Evolutionary conservation across 2,113 vertebrate genomes (phyloP), one percentile per base, ranked within the genome.

Genomic region (Toxotes jaculatrix): DNA sequence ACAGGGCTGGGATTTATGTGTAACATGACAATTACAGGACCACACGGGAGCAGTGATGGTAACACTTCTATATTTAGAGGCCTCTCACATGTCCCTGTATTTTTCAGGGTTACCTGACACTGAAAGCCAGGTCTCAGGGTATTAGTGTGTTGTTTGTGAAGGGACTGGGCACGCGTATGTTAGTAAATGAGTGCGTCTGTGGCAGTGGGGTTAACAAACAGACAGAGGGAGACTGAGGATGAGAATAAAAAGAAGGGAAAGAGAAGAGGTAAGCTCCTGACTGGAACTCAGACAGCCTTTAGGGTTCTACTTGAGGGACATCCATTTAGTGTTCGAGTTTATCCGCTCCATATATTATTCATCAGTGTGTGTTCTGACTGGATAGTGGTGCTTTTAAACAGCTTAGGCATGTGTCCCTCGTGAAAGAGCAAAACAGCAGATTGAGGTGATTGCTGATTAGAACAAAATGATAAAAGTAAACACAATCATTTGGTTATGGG

Each of bases 21-120:
- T 61, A 90, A 88, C 77, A 68, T 60, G 82, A 80, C 85, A 90
- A 93, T 92, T 88, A 89, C 71, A 82, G 85, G 90, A 82, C 85
- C 90, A 84, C 90, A 90, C 43, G 68, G 80, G 86, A 88, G 84
- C 74, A 57, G 80, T 45, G 74, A 78, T 69, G 89, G 87, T 53
- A 87, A 84, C 85, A 42, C 80, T 61, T 85, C 93, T 94, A 94
- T 94, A 93, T 95, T 93, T 94, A 94, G 93, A 83, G 68, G 86
- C 90, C 72, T 93, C 94, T 95, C 90, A 83, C 88, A 83, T 95
- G 92, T 90, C 92, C 82, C 88, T 94, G 93, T 91, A 94, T 94
- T 93, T 94, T 95, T 93, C 76, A 94, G 75, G 84, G 91, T 93
- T 93, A 94, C 92, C 91, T 94, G 94, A 94, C 87, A 91, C 93